Percentiles rank a stretch among this genome's conserved stretches.
phyloP scores from a whole-genome alignment of 2,797 vertebrate species.

The Esox masquinongy region DNA sequence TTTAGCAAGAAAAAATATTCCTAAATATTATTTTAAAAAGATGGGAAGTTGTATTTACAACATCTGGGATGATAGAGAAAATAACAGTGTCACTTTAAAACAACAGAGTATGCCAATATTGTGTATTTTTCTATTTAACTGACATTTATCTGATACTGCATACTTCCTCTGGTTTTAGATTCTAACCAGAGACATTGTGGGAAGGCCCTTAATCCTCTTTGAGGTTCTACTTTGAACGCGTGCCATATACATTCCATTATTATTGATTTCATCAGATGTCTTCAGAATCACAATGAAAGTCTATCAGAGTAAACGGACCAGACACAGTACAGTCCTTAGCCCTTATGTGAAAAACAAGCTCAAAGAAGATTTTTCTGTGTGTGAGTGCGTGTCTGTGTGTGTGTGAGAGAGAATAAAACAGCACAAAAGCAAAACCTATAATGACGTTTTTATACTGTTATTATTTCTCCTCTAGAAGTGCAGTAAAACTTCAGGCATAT shows the following conservation, averaged over 20 bases:
- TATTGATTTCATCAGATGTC: background rate
- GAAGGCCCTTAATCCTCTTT: background rate
- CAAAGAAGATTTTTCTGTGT: background rate
- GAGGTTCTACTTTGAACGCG: background rate
- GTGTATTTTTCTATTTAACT: background rate
- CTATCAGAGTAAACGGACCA: background rate
- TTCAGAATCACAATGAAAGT: background rate
- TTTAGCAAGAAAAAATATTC: background rate
- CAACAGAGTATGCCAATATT: background rate
- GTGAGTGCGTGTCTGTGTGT: slow-evolving; percentile 1
- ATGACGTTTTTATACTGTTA: background rate
- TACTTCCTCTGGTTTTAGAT: background rate
- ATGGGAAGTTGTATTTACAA: background rate
- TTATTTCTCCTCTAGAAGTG: background rate
- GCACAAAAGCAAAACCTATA: background rate
- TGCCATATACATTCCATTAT: background rate
- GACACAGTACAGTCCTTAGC: background rate
- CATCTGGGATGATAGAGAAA: background rate
- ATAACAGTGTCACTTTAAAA: background rate
- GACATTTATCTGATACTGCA: background rate
- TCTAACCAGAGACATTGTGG: background rate
- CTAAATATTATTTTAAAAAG: background rate
- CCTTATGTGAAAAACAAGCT: background rate
- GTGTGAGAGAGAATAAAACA: background rate
- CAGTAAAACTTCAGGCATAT: background rate